These are phyloP conservation scores for Peribatodes rhomboidaria DNA, from an alignment of 2,888 invertebrate species.

Conservation along the genomic window DNA sequence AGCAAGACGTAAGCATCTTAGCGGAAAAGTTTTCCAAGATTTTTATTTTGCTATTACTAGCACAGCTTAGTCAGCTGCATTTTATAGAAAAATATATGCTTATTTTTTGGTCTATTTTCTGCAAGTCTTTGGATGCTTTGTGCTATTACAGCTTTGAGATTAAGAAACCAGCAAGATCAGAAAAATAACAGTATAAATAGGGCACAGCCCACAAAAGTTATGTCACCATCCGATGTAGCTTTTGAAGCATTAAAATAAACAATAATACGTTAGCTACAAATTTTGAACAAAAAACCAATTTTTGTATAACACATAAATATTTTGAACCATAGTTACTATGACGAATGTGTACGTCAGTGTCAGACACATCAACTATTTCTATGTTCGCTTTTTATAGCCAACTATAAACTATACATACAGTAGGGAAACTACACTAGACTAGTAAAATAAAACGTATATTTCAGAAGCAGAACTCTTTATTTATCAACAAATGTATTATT, in stretches of 20 bases:
- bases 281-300: slow-evolving; percentile 13
- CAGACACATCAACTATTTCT: slow-evolving; percentile 32
- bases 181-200: no score
- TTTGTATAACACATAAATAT: slow-evolving; percentile 18
- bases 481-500: no score
- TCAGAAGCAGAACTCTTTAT: no score
- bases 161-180: no score
- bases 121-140: no score
- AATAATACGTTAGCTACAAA: neutral
- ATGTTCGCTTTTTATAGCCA: slow-evolving; percentile 18
- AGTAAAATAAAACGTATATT: no score
- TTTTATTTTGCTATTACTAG: slow-evolving; percentile 1
- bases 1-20: slow-evolving; percentile 12
- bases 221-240: no score
- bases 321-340: slow-evolving; percentile 16
- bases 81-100: slow-evolving; percentile 7
- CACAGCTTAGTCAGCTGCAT: neutral
- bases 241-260: neutral
- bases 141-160: no score
- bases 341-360: slow-evolving; percentile 33
- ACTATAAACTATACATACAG: slow-evolving; percentile 19
- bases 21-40: slow-evolving; percentile 2
- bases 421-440: neutral
- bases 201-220: no score
- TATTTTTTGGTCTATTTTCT: neutral